Evolutionary conservation across 2,113 vertebrate species (phyloP).

Genomic region (Platichthys stellatus): DNA sequence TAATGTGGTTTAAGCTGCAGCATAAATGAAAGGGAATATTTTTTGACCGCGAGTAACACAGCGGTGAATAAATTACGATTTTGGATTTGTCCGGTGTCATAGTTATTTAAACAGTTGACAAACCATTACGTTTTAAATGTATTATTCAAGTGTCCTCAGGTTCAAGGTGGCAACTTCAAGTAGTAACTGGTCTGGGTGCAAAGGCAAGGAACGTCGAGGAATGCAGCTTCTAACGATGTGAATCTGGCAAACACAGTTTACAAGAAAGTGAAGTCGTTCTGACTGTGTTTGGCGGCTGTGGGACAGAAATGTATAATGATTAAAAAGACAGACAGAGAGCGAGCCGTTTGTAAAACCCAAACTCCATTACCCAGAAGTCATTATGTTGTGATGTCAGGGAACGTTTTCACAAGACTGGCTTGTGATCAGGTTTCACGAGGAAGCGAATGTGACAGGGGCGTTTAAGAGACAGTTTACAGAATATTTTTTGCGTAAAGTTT

Average conservation of each 20-base stretch:
- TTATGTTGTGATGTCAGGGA: constrained; percentile 38
- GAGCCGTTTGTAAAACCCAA: too few species aligned
- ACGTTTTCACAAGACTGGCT: constrained; percentile 11
- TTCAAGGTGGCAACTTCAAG: too few species aligned
- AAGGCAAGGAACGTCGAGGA: not conserved
- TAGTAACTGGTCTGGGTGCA: not conserved
- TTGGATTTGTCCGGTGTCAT: too few species aligned
- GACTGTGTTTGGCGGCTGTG: not conserved
- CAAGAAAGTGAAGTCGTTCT: not conserved
- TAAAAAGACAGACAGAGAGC: not conserved
- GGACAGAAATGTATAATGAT: not conserved
- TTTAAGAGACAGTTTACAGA: constrained; percentile 21
- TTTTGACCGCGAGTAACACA: too few species aligned
- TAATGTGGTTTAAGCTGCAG: too few species aligned
- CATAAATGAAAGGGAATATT: too few species aligned
- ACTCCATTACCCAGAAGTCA: constrained; percentile 2
- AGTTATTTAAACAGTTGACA: not conserved
- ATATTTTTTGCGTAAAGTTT: constrained; percentile 16
- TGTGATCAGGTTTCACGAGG: constrained; percentile 26
- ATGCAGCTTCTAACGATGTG: not conserved
- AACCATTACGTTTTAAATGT: too few species aligned
- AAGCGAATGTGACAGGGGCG: constrained; percentile 19
- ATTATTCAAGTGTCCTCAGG: too few species aligned
- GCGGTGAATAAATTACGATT: too few species aligned
- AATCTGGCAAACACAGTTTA: not conserved